Base-by-base conservation (phyloP, 2,888 invertebrate species). In the Phortica magna region DNA sequence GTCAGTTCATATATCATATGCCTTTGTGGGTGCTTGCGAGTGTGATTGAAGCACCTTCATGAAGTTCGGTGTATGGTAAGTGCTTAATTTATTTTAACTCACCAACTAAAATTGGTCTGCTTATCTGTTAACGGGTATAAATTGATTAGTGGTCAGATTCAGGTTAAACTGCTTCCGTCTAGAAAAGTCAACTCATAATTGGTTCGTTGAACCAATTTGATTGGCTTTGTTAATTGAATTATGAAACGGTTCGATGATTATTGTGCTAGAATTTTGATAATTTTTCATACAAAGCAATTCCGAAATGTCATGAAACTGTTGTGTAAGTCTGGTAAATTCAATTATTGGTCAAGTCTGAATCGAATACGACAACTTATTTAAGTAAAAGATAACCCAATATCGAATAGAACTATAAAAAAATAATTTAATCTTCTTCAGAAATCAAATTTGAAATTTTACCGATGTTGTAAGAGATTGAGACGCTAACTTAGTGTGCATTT, bases 11-110 rank as follows among this genome's bases (percentile, higher is more conserved):
- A 72, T 59, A 57, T 42, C 57, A 19, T 59, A 5, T 72, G 14
- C 14, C 72, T 7, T 14, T 59, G 41, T 17, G 73, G 59, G 7
- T 53, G 55, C 7, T 14, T 73, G 48, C 19, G 67, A 48, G 75
- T 75, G 76, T 71, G 70, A 22, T 7, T 72, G 64, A 22, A 59
- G 17, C n/a, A 42, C 84, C 68, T 22, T 68, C 2, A 10, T 68
- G 14, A 2, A 68, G 43, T 68, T 9, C 19, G 42, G 42, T 43
- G 9, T 68, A 43, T 64, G 19, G 43, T 42, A 43, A 7, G 43
- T 43, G 43, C 43, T 68, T 68, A 68, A 68, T 68, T 68, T 68
- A 68, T 68, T 68, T 68, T 43, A 48, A 68, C 19, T 48, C 43
- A 43, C 22, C 68, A 68, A 68, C 19, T 43, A 68, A 17, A 68